Evolutionary conservation across 1,140 invertebrate genomes (phyloP).

Genomic region (Theocolax elegans): DNA sequence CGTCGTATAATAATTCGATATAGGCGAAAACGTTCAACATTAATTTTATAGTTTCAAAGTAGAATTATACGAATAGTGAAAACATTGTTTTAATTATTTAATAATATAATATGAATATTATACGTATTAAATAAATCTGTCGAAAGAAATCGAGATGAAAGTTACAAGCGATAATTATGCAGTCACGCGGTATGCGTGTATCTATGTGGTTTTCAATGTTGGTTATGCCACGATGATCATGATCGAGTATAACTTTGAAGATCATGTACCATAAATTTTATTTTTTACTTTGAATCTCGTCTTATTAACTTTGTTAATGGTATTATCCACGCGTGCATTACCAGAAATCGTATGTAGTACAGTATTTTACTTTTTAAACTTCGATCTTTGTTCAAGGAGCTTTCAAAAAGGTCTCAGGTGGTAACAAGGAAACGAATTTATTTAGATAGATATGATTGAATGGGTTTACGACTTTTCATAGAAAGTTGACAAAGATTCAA

Average conservation of each 20-base stretch:
- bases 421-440: constrained; percentile 11
- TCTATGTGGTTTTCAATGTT: background rate
- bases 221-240: constrained; percentile 30
- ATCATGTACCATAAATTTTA: background rate
- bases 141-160: constrained; percentile 41
- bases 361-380: no score
- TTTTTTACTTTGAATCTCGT: constrained; percentile 10
- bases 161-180: constrained; percentile 34
- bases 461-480: constrained; percentile 46
- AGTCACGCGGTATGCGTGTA: constrained; percentile 29
- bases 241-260: background rate
- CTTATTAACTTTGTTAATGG: constrained; percentile 10
- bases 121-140: background rate
- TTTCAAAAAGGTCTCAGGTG: background rate
- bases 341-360: background rate
- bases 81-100: constrained; percentile 51
- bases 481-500: constrained; percentile 40
- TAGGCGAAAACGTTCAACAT: no score
- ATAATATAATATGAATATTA: constrained; percentile 16
- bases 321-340: background rate
- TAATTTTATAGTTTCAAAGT: no score
- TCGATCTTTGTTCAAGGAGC: no score
- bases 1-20: no score
- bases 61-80: no score
- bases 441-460: constrained; percentile 16